Base-by-base conservation (phyloP, 2,113 vertebrate species). In the Dunckerocampus dactyliophorus region DNA sequence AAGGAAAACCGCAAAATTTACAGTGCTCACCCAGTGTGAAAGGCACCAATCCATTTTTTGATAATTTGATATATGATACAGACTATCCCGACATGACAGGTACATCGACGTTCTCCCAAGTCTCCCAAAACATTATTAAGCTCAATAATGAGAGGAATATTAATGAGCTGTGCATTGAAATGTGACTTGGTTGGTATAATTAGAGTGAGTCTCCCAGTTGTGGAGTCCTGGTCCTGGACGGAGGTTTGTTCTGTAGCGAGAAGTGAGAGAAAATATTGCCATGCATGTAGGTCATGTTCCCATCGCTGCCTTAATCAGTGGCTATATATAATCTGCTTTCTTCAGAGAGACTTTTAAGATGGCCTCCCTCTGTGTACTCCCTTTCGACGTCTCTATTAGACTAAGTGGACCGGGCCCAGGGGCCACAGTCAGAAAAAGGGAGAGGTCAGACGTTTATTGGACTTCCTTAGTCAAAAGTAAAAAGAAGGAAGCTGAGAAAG, bases 231-330 rank as follows among this genome's bases (percentile, higher is more conserved):
- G 74, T 84, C 87, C 79, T 83, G 87, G 84, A 90, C 81, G 63
- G 72, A 87, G 82, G 80, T 71, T 82, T 73, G 77, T 88, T 88
- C 84, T 69, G 69, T 74, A 79, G 82, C 83, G 71, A 77, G 84
- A 89, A 74, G 79, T 80, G 79, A 81, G 87, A 87, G 82, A 82
- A 82, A 88, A 81, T 83, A 79, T 85, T 88, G 86, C 87, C 89
- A 85, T 87, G 85, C 85, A 92, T 90, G 88, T 92, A 90, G 89
- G 90, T 90, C 90, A 92, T 88, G 89, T 89, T 91, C 89, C 81
- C 84, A 84, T 89, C 88, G 81, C 88, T 88, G 88, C 84, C 73
- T 90, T 90, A 91, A 91, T 91, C 90, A 92, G 89, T 79, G 79
- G 88, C 90, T 90, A 92, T 90, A 90, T 92, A 89, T 90, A 91